Conservation (phyloP, 2,797 vertebrate species). For the Eutrigla gurnardus region DNA sequence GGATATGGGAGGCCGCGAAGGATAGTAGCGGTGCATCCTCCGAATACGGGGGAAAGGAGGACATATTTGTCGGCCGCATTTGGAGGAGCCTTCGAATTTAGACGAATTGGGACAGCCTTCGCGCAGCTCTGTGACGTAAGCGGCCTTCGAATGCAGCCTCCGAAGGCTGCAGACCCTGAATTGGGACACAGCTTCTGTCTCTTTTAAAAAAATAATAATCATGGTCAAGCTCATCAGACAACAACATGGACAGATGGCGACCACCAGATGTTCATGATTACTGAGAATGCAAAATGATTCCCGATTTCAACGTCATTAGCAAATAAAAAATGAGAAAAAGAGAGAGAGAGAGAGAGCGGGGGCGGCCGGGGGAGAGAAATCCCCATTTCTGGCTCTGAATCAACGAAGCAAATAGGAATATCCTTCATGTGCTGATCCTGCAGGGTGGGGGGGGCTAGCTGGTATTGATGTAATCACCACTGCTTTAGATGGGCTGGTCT, state of each 20-base stretch:
- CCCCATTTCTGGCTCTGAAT: conserved; percentile 62
- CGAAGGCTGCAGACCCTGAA: too few relatives aligned
- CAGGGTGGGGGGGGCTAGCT: background rate
- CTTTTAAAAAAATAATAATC: conserved; percentile 39
- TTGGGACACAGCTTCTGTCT: too few relatives aligned
- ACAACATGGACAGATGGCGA: conserved; percentile 75
- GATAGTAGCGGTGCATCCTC: too few relatives aligned
- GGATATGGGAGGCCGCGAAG: too few relatives aligned
- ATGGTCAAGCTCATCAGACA: conserved; percentile 69
- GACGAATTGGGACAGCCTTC: too few relatives aligned
- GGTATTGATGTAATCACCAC: conserved; percentile 70
- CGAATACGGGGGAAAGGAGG: too few relatives aligned
- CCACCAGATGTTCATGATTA: conserved; percentile 83
- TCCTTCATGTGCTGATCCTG: conserved; percentile 55
- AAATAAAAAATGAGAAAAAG: conserved; percentile 62
- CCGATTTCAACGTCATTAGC: conserved; percentile 80
- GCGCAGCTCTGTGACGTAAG: too few relatives aligned
- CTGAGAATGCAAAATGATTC: conserved; percentile 80
- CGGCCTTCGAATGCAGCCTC: too few relatives aligned
- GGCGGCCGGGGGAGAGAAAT: conserved; percentile 43
- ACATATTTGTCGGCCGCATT: too few relatives aligned
- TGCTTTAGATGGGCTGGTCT: conserved; percentile 57
- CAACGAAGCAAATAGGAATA: conserved; percentile 68
- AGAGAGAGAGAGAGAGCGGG: background rate
- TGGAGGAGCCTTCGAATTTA: too few relatives aligned